Evolutionary conservation across 2,888 invertebrate genomes (phyloP).

Genomic region (Cephus rjabovi): DNA sequence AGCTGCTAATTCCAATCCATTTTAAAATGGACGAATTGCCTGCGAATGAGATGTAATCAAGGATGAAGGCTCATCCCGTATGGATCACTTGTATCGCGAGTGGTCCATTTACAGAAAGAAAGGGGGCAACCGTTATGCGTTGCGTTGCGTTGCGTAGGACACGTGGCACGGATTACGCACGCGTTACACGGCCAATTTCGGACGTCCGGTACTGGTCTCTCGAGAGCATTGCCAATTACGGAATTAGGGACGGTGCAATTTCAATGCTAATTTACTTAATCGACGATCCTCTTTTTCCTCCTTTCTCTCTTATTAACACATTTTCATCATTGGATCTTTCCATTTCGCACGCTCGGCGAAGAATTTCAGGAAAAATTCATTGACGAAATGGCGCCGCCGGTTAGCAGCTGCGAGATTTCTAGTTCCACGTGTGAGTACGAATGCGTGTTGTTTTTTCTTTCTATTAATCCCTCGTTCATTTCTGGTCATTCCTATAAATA

Average conservation of each 20-base stretch:
- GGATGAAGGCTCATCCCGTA: slow-evolving; percentile 25
- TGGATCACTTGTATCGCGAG: neutral
- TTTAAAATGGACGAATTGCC: slow-evolving; percentile 46
- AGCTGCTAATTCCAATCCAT: slow-evolving; percentile 54
- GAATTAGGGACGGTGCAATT: neutral
- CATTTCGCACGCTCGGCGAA: neutral
- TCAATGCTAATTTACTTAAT: neutral
- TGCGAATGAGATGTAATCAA: slow-evolving; percentile 54
- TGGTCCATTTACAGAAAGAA: slow-evolving; percentile 8
- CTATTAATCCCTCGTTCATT: neutral
- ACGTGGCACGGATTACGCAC: slow-evolving; percentile 62
- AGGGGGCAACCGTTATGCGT: slow-evolving; percentile 20
- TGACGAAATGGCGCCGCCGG: neutral
- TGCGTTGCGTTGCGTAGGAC: slow-evolving; percentile 38
- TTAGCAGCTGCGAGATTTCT: neutral
- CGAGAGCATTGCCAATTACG: slow-evolving; percentile 1
- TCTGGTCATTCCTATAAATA: neutral
- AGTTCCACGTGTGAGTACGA: neutral
- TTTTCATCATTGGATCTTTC: neutral
- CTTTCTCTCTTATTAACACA: neutral
- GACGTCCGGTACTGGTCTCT: slow-evolving; percentile 25
- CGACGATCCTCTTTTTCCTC: neutral
- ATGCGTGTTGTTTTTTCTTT: neutral
- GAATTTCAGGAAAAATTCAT: neutral
- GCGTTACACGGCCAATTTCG: slow-evolving; percentile 61